Evolutionary conservation across 2,888 invertebrate species (phyloP).

Genomic region (Ormyrus nitidulus): DNA sequence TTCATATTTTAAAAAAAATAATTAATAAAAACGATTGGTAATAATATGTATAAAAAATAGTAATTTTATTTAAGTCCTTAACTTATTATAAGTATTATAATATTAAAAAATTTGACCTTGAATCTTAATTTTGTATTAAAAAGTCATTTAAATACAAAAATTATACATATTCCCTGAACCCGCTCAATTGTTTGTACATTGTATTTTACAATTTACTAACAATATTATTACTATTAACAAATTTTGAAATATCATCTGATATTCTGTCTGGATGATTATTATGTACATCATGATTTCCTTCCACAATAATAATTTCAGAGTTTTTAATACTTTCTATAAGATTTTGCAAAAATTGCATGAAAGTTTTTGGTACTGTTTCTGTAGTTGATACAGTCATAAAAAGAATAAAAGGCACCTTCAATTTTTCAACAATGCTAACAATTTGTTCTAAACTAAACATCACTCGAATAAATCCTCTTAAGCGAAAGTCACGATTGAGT

Average conservation of each 20-base stretch:
- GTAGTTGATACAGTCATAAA: slow-evolving; percentile 26
- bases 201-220: slow-evolving; percentile 52
- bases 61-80: too few species aligned
- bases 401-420: slow-evolving; percentile 40
- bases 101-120: too few species aligned
- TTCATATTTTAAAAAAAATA: too few species aligned
- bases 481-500: slow-evolving; percentile 78
- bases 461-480: slow-evolving; percentile 73
- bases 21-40: too few species aligned
- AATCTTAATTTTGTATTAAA: too few species aligned
- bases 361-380: neutral
- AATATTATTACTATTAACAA: slow-evolving; percentile 68
- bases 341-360: neutral
- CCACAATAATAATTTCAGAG: slow-evolving; percentile 68
- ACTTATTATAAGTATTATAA: too few species aligned
- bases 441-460: slow-evolving; percentile 57
- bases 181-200: neutral
- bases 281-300: slow-evolving; percentile 81
- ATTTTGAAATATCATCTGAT: slow-evolving; percentile 76
- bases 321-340: neutral
- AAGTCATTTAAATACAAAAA: too few species aligned
- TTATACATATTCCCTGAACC: too few species aligned
- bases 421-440: slow-evolving; percentile 30
- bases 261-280: slow-evolving; percentile 78
- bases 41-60: too few species aligned